These are phyloP conservation scores for Drosophila putrida DNA, from an alignment of 2,888 invertebrate genomes.

Conservation along the genomic window DNA sequence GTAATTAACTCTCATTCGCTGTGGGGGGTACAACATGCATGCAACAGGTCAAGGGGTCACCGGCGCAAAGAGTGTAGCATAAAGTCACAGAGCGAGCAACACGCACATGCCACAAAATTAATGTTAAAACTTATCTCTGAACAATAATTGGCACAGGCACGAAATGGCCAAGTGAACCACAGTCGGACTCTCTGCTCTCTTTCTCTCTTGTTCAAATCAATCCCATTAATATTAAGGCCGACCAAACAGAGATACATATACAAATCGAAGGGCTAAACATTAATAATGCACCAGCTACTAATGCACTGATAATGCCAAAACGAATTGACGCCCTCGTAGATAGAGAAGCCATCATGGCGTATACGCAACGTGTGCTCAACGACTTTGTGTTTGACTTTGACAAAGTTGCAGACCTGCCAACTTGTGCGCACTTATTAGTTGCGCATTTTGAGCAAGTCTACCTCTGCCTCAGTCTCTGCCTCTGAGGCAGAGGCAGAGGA, in stretches of 20 bases:
- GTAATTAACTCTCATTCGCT: conserved; percentile 63
- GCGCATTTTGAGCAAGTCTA: conserved; percentile 47
- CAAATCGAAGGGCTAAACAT: conserved; percentile 56
- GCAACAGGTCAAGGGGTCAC: conserved; percentile 74
- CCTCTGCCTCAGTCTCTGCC: background rate
- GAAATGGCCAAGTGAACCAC: conserved; percentile 23
- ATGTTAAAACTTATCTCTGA: conserved; percentile 47
- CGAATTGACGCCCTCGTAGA: conserved; percentile 44
- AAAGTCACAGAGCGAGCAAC: conserved; percentile 16
- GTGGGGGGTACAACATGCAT: conserved; percentile 37
- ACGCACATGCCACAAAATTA: conserved; percentile 48
- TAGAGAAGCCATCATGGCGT: conserved; percentile 24
- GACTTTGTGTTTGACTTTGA: conserved; percentile 75
- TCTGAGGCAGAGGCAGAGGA: no score
- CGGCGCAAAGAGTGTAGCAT: background rate
- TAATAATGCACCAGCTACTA: conserved; percentile 71
- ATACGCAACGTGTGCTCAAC: conserved; percentile 22
- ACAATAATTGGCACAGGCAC: conserved; percentile 53
- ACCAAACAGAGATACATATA: conserved; percentile 17
- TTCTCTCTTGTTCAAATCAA: conserved; percentile 35
- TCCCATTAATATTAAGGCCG: conserved; percentile 49
- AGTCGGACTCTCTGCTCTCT: conserved; percentile 17
- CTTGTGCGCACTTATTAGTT: conserved; percentile 59
- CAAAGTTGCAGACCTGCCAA: conserved; percentile 59
- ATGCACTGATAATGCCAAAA: conserved; percentile 70